phyloP scores from a whole-genome alignment of 1,140 invertebrate species.

The Drosophila pruinosa region DNA sequence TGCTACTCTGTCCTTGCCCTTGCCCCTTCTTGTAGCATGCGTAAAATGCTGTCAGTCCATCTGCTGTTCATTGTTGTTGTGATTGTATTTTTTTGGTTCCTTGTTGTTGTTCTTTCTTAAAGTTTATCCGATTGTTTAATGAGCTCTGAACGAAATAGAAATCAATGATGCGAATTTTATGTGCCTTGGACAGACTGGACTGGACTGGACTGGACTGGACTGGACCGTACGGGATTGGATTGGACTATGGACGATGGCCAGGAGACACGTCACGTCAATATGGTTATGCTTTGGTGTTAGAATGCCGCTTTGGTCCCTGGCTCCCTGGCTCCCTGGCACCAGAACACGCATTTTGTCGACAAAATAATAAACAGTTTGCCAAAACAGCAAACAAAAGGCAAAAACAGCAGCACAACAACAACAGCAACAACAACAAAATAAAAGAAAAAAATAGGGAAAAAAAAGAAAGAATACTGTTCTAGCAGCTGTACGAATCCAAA shows the following conservation, averaged over 20 bases:
- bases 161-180: conserved; percentile 64
- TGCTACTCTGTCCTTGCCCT: no score
- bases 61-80: conserved; percentile 14
- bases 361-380: conserved; percentile 56
- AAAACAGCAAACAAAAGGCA: conserved; percentile 39
- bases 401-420: conserved; percentile 10
- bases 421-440: background rate
- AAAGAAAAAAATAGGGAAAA: no score
- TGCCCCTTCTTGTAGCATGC: background rate
- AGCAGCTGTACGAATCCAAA: conserved; percentile 16
- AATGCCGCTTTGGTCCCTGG: background rate
- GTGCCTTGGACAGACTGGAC: conserved; percentile 33
- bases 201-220: conserved; percentile 2
- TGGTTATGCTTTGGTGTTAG: conserved; percentile 40
- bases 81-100: background rate
- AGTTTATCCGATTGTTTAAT: conserved; percentile 63
- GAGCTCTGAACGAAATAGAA: conserved; percentile 61
- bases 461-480: background rate
- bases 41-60: conserved; percentile 31
- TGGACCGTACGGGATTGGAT: background rate
- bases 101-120: conserved; percentile 43
- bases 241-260: background rate
- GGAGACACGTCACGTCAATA: conserved; percentile 40
- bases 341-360: conserved; percentile 43
- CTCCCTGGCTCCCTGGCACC: no score